Conservation (phyloP, 2,888 invertebrate genomes). For the Deroplatys truncata region DNA sequence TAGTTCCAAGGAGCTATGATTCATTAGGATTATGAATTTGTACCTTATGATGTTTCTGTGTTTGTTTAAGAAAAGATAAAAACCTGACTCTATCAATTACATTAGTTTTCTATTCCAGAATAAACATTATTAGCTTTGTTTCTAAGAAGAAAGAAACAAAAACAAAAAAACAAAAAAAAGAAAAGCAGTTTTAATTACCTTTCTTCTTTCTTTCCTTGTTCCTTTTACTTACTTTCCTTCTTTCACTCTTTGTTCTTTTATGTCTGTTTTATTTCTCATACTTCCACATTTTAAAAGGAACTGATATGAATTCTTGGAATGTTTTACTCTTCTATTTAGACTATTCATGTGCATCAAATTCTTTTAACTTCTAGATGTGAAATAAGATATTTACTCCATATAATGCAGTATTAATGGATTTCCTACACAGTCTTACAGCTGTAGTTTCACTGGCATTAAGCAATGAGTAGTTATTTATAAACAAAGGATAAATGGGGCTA, state of each 20-base stretch:
- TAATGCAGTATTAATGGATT: not conserved
- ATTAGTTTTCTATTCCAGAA: too few relatives aligned
- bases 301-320: not conserved
- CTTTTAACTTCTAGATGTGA: not conserved
- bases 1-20: too few relatives aligned
- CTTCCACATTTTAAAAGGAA: not conserved
- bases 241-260: not conserved
- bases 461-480: not conserved
- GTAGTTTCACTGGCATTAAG: not conserved
- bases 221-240: too few relatives aligned
- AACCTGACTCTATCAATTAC: too few relatives aligned
- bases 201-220: not conserved
- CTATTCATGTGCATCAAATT: not conserved
- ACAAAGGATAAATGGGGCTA: not conserved
- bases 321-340: not conserved
- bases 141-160: too few relatives aligned
- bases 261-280: not conserved
- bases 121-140: too few relatives aligned
- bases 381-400: not conserved
- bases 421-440: not conserved
- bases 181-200: not conserved
- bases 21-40: too few relatives aligned
- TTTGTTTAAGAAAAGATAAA: too few relatives aligned
- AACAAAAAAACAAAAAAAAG: too few relatives aligned
- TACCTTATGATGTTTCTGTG: too few relatives aligned